Percentiles rank a stretch among this genome's conserved stretches.
Evolutionary conservation across 2,797 vertebrate species (phyloP).

Genomic region (Naso thynnoides): DNA sequence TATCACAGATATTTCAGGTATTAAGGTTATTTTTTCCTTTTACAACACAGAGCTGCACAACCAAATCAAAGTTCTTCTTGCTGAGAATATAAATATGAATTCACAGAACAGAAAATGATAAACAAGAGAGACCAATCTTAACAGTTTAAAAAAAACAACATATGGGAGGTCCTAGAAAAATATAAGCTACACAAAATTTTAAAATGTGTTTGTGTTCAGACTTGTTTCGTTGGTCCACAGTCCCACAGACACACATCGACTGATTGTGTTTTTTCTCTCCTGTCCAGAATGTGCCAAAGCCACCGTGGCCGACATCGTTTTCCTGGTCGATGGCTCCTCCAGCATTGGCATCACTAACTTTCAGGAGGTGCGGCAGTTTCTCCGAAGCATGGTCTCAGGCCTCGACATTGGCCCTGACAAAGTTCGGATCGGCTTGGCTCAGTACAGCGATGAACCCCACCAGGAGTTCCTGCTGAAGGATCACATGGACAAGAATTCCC

Average conservation of each 20-base stretch:
- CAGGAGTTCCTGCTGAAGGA: slow-evolving; percentile 85
- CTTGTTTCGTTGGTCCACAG: too few species aligned
- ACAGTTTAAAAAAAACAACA: too few species aligned
- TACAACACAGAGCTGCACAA: too few species aligned
- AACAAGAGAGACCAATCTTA: too few species aligned
- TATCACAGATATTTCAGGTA: not conserved
- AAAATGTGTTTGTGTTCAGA: not conserved
- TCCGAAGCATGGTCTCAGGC: slow-evolving; percentile 75
- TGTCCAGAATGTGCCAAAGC: slow-evolving; percentile 83
- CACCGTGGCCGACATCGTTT: slow-evolving; percentile 85
- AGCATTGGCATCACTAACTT: slow-evolving; percentile 82
- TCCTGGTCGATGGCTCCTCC: slow-evolving; percentile 87
- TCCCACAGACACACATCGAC: too few species aligned
- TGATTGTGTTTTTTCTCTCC: slow-evolving; percentile 28
- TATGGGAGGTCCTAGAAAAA: not conserved
- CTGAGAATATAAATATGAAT: too few species aligned
- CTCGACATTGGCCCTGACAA: slow-evolving; percentile 83
- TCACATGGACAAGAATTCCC: slow-evolving; percentile 71
- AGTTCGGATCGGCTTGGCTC: slow-evolving; percentile 85
- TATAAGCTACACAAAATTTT: not conserved
- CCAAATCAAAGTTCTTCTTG: too few species aligned
- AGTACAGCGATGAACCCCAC: slow-evolving; percentile 80
- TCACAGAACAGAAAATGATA: too few species aligned
- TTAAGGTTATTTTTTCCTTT: too few species aligned
- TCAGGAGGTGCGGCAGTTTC: slow-evolving; percentile 82